phyloP scores from a whole-genome alignment of 2,797 vertebrate genomes.

The Glyptemys insculpta region DNA sequence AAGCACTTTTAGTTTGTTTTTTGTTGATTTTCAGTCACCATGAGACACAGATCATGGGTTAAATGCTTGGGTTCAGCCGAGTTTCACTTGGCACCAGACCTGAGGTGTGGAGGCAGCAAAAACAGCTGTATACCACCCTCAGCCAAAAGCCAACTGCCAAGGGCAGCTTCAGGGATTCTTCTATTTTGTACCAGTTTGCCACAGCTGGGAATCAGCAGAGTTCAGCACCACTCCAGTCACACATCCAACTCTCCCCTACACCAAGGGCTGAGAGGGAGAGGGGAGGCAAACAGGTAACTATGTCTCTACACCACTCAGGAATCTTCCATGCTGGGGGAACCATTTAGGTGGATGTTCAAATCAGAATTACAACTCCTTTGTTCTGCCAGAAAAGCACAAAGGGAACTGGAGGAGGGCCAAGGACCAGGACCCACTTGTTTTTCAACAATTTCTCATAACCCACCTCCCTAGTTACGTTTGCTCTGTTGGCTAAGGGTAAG shows the following conservation, averaged over 20 bases:
- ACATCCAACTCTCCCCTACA: neutral
- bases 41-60: neutral
- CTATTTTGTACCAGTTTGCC: neutral
- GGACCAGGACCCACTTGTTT: neutral
- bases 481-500: neutral
- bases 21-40: neutral
- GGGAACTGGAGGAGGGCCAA: neutral
- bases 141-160: neutral
- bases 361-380: neutral
- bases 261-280: neutral
- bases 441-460: neutral
- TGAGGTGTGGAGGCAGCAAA: neutral
- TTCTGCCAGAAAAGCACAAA: neutral
- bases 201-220: neutral
- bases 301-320: neutral
- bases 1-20: neutral
- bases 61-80: neutral
- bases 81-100: neutral
- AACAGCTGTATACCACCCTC: neutral
- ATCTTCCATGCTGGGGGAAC: neutral
- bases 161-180: neutral
- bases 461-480: neutral
- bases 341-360: neutral
- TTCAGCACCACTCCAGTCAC: neutral
- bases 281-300: neutral